Conservation (phyloP, 1,140 invertebrate genomes). For the Platyscapa corneri region DNA sequence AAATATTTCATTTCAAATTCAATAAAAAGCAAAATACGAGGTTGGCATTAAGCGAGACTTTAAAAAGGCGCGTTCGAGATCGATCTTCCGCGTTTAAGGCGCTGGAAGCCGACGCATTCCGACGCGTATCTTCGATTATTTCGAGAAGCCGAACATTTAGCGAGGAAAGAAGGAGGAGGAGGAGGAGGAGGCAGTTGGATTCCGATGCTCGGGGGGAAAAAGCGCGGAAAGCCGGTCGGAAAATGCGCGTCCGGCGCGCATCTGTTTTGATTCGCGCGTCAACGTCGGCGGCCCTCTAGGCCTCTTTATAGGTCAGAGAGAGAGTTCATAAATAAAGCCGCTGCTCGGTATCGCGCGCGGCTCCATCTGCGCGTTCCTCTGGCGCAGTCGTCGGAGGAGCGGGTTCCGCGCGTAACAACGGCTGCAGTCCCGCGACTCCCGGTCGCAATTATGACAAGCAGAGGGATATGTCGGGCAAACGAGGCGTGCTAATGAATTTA, state of each 20-base stretch:
- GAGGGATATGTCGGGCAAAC: slow-evolving; percentile 60
- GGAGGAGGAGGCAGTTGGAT: too few species aligned
- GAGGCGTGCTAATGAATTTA: slow-evolving; percentile 68
- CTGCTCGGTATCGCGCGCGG: neutral
- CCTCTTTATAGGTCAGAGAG: slow-evolving; percentile 15
- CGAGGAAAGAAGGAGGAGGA: too few species aligned
- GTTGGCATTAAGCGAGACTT: neutral
- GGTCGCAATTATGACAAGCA: slow-evolving; percentile 60
- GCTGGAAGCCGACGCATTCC: too few species aligned
- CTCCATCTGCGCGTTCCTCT: too few species aligned
- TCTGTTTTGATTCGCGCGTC: neutral
- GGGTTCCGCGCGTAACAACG: too few species aligned
- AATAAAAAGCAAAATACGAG: neutral
- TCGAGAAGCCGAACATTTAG: too few species aligned
- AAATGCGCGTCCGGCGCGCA: too few species aligned
- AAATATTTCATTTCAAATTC: neutral
- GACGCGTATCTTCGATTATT: neutral
- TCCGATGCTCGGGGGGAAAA: too few species aligned
- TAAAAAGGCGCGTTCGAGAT: neutral
- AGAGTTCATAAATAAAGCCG: slow-evolving; percentile 28
- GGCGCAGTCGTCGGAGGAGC: too few species aligned
- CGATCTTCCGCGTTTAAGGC: neutral
- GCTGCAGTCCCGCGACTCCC: too few species aligned
- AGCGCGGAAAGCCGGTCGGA: too few species aligned
- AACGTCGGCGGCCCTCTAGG: too few species aligned